Percentiles rank a stretch among this genome's conserved stretches.
Evolutionary conservation across 2,797 vertebrate genomes (phyloP).

Genomic region (Pampus argenteus): DNA sequence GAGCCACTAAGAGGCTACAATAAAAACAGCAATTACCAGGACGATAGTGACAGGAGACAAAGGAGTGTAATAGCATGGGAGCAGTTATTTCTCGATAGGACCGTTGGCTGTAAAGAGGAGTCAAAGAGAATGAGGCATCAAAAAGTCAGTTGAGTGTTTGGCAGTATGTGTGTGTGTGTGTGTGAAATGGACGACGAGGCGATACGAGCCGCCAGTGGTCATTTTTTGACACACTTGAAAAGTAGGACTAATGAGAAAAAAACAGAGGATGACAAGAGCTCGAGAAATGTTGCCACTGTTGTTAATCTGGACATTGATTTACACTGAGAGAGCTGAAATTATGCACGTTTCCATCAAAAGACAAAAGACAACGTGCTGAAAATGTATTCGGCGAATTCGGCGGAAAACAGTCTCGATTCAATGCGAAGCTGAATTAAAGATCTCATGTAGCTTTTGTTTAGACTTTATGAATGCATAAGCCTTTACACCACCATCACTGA

Average conservation of each 20-base stretch:
- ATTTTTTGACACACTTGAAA: constrained; percentile 60
- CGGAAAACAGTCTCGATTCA: constrained; percentile 55
- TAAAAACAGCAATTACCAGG: constrained; percentile 76
- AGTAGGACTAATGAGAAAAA: constrained; percentile 59
- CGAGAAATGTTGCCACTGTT: constrained; percentile 36
- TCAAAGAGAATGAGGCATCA: constrained; percentile 73
- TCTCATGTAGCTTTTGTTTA: constrained; percentile 77
- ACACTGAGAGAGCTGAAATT: constrained; percentile 47
- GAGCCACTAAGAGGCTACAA: constrained; percentile 72
- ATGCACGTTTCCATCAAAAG: constrained; percentile 41
- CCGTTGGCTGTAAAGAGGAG: constrained; percentile 68
- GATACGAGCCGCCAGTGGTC: constrained; percentile 50
- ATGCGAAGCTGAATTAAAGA: constrained; percentile 70
- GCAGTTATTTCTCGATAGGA: constrained; percentile 69
- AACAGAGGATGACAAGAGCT: constrained; percentile 45
- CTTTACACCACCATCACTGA: constrained; percentile 57
- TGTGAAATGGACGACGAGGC: constrained; percentile 63
- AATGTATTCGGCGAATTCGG: constrained; percentile 63
- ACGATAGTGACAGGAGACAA: constrained; percentile 75
- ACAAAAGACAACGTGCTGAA: constrained; percentile 49
- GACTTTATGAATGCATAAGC: constrained; percentile 47
- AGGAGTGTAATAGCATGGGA: constrained; percentile 66
- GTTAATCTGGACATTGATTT: constrained; percentile 50
- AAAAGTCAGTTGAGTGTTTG: constrained; percentile 66
- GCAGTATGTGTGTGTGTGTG: constrained; percentile 34